Percentiles rank a stretch among this genome's conserved stretches.
phyloP scores from a whole-genome alignment of 2,888 invertebrate species.

The Cryptocheilus praepositus region DNA sequence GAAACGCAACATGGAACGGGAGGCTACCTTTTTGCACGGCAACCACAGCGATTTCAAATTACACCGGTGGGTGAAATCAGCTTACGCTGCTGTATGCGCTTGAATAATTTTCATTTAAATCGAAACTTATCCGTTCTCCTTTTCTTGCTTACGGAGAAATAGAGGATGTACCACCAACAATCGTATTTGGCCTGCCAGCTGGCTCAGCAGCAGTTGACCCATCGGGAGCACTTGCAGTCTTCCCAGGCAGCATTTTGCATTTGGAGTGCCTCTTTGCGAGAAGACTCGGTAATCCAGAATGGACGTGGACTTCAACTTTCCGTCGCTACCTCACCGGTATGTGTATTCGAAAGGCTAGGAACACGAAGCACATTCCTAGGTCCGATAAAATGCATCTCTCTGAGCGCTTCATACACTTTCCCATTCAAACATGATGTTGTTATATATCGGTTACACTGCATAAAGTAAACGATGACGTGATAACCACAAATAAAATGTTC shows the following conservation, averaged over 20 bases:
- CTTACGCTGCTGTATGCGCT: neutral
- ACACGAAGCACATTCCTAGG: too few relatives aligned
- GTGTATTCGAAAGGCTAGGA: constrained; percentile 20
- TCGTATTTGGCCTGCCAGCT: constrained; percentile 84
- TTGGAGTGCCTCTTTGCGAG: constrained; percentile 89
- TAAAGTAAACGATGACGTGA: too few relatives aligned
- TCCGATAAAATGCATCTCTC: too few relatives aligned
- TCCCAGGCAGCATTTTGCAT: constrained; percentile 87
- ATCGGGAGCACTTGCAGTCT: constrained; percentile 86
- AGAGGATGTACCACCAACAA: constrained; percentile 90
- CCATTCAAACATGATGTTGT: too few relatives aligned
- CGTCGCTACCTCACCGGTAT: constrained; percentile 87
- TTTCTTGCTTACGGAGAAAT: constrained; percentile 52
- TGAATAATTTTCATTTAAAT: neutral
- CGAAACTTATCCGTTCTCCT: constrained; percentile 21
- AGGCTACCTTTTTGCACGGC: constrained; percentile 89
- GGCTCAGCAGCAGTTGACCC: constrained; percentile 89
- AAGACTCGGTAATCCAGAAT: constrained; percentile 87
- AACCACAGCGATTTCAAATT: constrained; percentile 90
- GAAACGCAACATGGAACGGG: constrained; percentile 88
- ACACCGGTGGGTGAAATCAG: constrained; percentile 79
- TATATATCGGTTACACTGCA: too few relatives aligned
- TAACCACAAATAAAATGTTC: too few relatives aligned
- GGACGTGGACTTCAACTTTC: constrained; percentile 91
- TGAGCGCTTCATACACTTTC: too few relatives aligned